Percentiles rank a stretch among this genome's conserved stretches.
phyloP scores from a whole-genome alignment of 30 jellyfish, hydroid and myxozoan species.

The Aurelia coerulea region DNA sequence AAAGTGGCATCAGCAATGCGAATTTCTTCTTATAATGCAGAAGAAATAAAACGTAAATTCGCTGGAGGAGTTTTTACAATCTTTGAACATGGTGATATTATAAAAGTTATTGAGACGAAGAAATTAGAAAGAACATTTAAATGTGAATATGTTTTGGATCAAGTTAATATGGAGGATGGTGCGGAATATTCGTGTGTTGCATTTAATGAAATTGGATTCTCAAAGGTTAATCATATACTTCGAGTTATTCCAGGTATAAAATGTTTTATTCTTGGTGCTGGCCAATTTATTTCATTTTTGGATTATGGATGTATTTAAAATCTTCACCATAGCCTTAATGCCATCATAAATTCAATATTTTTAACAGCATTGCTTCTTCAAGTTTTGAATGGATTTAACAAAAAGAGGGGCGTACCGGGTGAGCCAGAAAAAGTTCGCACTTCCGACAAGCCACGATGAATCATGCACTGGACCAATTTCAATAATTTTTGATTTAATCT shows the following conservation, averaged over 20 bases:
- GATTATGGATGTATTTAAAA: neutral
- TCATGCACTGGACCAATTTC: too few relatives aligned
- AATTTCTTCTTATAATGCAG: neutral
- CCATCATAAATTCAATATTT: too few relatives aligned
- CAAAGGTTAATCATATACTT: constrained; percentile 22
- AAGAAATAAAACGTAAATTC: neutral
- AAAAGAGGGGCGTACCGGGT: too few relatives aligned
- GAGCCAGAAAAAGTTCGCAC: too few relatives aligned
- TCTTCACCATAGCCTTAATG: too few relatives aligned
- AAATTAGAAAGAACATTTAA: constrained; percentile 31
- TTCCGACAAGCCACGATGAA: too few relatives aligned
- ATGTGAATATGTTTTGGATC: constrained; percentile 18
- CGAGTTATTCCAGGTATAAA: constrained; percentile 43
- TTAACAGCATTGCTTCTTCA: too few relatives aligned
- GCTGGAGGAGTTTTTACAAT: neutral
- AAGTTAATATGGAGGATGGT: constrained; percentile 26
- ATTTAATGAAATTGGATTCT: constrained; percentile 56
- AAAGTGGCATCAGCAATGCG: neutral
- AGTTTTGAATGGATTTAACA: too few relatives aligned
- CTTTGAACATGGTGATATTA: neutral
- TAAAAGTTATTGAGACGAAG: constrained; percentile 23
- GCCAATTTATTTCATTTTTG: neutral
- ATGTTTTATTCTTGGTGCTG: neutral
- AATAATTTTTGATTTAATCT: too few relatives aligned
- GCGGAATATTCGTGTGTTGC: constrained; percentile 52